phyloP scores from a whole-genome alignment of 2,888 invertebrate genomes.

The Chrysina gloriosa region DNA sequence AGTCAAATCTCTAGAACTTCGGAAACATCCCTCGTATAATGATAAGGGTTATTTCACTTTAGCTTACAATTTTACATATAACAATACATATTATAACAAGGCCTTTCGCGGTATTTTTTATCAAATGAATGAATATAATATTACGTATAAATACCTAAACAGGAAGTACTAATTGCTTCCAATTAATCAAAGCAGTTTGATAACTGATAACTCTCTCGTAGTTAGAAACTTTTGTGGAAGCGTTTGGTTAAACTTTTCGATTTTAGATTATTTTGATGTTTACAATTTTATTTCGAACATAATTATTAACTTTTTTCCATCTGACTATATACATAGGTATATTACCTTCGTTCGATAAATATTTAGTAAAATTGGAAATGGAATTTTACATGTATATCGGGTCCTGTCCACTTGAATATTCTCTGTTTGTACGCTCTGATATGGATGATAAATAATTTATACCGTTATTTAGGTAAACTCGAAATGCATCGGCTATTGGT shows the following conservation, averaged over 20 bases:
- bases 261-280: not conserved
- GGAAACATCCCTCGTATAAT: too few species aligned
- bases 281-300: not conserved
- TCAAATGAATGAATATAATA: not conserved
- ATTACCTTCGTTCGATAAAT: too few species aligned
- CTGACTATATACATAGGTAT: too few species aligned
- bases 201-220: not conserved
- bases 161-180: conserved; percentile 6
- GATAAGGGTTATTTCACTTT: too few species aligned
- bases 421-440: conserved; percentile 12
- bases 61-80: too few species aligned
- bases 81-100: too few species aligned
- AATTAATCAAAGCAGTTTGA: not conserved
- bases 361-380: too few species aligned
- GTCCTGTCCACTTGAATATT: conserved; percentile 7
- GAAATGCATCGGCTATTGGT: conserved; percentile 21
- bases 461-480: conserved; percentile 27
- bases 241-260: too few species aligned
- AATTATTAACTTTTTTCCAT: not conserved
- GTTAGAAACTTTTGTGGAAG: too few species aligned
- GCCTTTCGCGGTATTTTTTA: not conserved
- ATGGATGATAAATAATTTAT: conserved; percentile 20
- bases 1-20: too few species aligned
- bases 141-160: not conserved
- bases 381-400: not conserved